These are phyloP conservation scores for Conus ventricosus DNA, from an alignment of 1,140 invertebrate species.

Conservation along the genomic window DNA sequence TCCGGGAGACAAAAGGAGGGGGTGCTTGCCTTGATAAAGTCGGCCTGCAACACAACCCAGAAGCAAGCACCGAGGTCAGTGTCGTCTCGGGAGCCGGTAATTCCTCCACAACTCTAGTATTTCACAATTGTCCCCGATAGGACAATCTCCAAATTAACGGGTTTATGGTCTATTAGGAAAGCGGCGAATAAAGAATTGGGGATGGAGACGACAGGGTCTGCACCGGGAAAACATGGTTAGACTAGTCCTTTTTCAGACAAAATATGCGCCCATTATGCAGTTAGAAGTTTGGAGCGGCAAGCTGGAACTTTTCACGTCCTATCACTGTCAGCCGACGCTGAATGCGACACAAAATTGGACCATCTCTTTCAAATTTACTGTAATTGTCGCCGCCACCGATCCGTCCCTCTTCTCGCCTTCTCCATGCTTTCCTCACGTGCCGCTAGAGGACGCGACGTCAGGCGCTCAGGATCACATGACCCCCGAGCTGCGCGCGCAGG, in stretches of 20 bases:
- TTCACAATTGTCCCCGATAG: conserved; percentile 35
- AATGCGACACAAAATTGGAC: conserved; percentile 39
- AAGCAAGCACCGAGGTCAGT: not conserved
- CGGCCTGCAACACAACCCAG: conserved; percentile 25
- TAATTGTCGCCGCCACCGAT: conserved; percentile 31
- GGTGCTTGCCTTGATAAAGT: not conserved
- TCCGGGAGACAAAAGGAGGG: conserved; percentile 25
- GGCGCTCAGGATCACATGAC: conserved; percentile 10
- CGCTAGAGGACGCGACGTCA: conserved; percentile 25
- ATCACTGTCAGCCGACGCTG: conserved; percentile 34
- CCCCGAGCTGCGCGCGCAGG: conserved; percentile 13
- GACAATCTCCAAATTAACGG: conserved; percentile 33
- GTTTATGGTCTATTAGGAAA: conserved; percentile 37
- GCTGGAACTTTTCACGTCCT: conserved; percentile 38
- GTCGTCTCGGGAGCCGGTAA: conserved; percentile 28
- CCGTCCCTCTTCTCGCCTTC: not conserved
- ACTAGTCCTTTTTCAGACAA: conserved; percentile 23
- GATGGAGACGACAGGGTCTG: conserved; percentile 14
- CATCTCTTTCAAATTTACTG: conserved; percentile 41
- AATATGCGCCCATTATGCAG: conserved; percentile 40
- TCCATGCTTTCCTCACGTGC: conserved; percentile 37
- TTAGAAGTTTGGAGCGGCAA: conserved; percentile 18
- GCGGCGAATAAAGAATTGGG: conserved; percentile 37
- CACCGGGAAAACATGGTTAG: not conserved
- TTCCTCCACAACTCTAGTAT: conserved; percentile 33